A percentile compares a stretch with the other conserved stretches of the same genome.
Conservation (phyloP, 2,113 vertebrate species). For the Terrapene triunguis region DNA sequence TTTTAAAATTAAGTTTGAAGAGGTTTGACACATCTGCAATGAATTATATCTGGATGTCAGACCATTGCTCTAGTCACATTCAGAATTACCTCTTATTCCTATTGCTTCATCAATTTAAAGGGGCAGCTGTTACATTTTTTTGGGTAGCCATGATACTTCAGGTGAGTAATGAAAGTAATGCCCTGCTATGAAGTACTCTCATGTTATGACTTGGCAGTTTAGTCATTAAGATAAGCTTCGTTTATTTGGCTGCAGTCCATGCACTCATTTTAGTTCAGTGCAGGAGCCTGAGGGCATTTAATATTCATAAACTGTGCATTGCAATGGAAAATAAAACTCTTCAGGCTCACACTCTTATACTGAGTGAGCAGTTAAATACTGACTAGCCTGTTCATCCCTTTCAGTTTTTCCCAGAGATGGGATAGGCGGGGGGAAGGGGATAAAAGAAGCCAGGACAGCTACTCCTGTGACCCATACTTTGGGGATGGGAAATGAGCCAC, state of each 20-base stretch:
- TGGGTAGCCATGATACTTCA: neutral
- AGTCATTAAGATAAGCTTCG: constrained; percentile 33
- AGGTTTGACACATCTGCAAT: too few species aligned
- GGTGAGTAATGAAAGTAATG: constrained; percentile 33
- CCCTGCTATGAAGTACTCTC: constrained; percentile 23
- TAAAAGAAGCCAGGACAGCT: constrained; percentile 5
- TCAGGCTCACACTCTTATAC: constrained; percentile 46
- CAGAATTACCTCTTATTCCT: neutral
- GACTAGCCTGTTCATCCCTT: constrained; percentile 29
- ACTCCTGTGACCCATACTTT: neutral
- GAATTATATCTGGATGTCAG: too few species aligned
- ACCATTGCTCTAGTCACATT: too few species aligned
- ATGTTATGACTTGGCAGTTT: constrained; percentile 40
- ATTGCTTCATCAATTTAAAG: neutral
- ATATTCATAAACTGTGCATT: constrained; percentile 54
- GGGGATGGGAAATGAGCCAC: neutral
- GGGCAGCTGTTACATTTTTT: neutral
- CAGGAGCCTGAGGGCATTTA: constrained; percentile 56
- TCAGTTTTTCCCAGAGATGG: neutral
- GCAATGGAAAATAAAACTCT: constrained; percentile 63
- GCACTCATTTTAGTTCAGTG: constrained; percentile 48
- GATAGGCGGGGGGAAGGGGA: neutral
- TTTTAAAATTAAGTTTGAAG: too few species aligned
- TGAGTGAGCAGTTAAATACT: constrained; percentile 38
- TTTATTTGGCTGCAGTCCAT: constrained; percentile 53